Conservation (phyloP, 2,113 vertebrate genomes). For the Sardina pilchardus region DNA sequence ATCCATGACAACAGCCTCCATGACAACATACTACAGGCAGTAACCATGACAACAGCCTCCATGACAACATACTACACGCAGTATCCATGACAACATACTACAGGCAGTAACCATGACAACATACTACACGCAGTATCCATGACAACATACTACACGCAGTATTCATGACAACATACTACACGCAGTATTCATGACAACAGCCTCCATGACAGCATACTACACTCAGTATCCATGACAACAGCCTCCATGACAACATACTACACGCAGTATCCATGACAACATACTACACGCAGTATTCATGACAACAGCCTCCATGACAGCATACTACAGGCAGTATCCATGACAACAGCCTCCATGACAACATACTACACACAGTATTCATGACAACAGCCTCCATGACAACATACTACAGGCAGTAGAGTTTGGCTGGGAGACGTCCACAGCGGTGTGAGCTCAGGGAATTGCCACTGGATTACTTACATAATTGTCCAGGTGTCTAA, state of each 20-base stretch:
- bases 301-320: background rate
- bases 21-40: too few relatives aligned
- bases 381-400: too few relatives aligned
- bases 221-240: background rate
- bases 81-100: background rate
- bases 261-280: too few relatives aligned
- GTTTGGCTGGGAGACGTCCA: background rate
- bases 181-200: background rate
- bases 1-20: background rate
- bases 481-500: background rate
- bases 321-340: background rate
- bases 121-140: background rate
- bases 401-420: too few relatives aligned
- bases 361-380: too few relatives aligned
- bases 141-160: too few relatives aligned
- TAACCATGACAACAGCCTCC: too few relatives aligned
- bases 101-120: too few relatives aligned
- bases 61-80: background rate
- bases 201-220: background rate
- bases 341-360: too few relatives aligned
- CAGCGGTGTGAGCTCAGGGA: background rate
- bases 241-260: background rate
- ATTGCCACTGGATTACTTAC: background rate
- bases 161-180: background rate
- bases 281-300: too few relatives aligned